Base-by-base conservation (phyloP, 2,797 vertebrate genomes). In the Phrynocephalus vlangalii region DNA sequence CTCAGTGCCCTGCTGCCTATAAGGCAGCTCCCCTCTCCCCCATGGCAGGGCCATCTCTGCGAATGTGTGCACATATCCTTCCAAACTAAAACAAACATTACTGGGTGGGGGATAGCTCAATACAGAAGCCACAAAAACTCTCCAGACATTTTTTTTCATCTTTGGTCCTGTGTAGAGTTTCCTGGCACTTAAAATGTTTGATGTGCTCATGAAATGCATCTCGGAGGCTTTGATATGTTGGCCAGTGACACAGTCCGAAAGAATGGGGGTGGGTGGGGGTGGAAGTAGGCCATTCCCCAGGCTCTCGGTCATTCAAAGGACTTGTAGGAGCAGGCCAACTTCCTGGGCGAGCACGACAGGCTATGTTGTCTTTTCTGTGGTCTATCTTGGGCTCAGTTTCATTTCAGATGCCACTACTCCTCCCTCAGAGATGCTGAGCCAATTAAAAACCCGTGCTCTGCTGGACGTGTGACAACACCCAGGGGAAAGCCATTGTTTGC, bases 361-460 rank as follows among this genome's bases (percentile, higher is more conserved):
- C 52, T 63, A 24, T 28, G 38, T 56, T 24, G 52, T 38, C 26
- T 81, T 72, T n/a, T 79, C 15, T 38, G 5, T 63, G 16, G 11
- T 71, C 50, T 73, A 9, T n/a, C 16, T 71, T 60, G 11, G 38
- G 68, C 30, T 30, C 26, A 28, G 16, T 86, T 72, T 56, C 50
- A n/a, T 33, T 56, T 63, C 33, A 60, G 30, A 9, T 63, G 50
- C 68, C 48, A 44, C 15, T 24, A 26, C 50, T 68, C 11, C 66
- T 71, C 84, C 18, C 8, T 70, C 28, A 33, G 66, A 24, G n/a
- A 28, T 52, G 28, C 44, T 79, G 16, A 68, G 75, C 63, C 68
- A 50, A 79, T 67, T 72, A n/a, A 63, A 44, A 80, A 75, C 87
- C 88, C 87, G 88, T 91, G 44, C 6, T 0, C 7, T 24, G 0